Conservation (phyloP, 1,140 invertebrate genomes). For the Paraescarpia echinospica region DNA sequence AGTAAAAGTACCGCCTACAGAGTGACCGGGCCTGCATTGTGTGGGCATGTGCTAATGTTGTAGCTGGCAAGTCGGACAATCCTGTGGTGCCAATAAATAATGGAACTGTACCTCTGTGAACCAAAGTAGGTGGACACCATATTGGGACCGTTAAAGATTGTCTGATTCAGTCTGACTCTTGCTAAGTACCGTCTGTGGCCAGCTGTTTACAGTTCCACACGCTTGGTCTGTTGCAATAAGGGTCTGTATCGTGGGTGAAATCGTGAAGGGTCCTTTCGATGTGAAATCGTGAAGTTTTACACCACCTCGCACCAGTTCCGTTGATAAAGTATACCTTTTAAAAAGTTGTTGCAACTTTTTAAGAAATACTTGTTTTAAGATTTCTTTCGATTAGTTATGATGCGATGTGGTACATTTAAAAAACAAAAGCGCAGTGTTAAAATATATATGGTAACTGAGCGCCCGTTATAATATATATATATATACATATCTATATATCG, state of each 20-base stretch:
- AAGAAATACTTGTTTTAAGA: background rate
- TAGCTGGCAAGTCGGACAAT: background rate
- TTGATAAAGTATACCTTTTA: background rate
- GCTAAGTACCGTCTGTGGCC: background rate
- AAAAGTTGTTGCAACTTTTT: background rate
- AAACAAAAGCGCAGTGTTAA: too few species aligned
- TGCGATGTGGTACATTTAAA: background rate
- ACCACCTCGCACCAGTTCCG: background rate
- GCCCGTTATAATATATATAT: background rate
- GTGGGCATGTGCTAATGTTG: background rate
- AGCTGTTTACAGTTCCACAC: background rate
- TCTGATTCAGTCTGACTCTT: background rate
- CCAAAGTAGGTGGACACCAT: background rate
- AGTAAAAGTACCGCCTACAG: background rate
- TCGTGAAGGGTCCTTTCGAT: background rate
- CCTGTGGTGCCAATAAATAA: background rate
- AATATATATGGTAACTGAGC: too few species aligned
- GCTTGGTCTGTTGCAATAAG: background rate
- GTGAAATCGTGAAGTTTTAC: background rate
- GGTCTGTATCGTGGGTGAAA: background rate
- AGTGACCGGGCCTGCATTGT: background rate
- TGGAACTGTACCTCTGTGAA: background rate
- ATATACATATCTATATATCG: background rate
- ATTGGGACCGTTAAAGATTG: background rate
- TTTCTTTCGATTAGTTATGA: background rate